Base-by-base conservation (phyloP, 2,113 vertebrate genomes). In the Platichthys stellatus region DNA sequence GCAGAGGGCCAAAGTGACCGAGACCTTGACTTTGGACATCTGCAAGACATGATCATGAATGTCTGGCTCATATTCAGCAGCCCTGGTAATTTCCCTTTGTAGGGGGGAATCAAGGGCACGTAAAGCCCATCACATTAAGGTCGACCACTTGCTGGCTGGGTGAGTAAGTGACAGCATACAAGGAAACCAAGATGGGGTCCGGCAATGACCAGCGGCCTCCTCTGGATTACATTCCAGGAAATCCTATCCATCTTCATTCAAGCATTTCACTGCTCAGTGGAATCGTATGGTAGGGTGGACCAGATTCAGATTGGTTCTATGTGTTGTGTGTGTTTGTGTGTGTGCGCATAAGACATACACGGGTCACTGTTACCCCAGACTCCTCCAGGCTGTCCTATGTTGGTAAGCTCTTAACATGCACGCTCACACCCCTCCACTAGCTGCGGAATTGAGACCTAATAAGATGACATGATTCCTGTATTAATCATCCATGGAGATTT, bases 191-290 rank as follows among this genome's bases (percentile, higher is more conserved):
- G 86, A 92, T 87, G 79, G 83, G 76, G 72, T 91, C 84, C 74
- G 65, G 86, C 88, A 89, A 90, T 89, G 87, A 89, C 86, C 88
- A 84, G 77, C 84, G 70, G 82, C 82, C 84, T 85, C 68, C 72
- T 76, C 53, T 17, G 82, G 86, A 94, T 91, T 92, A 74, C 81
- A 86, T 92, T 90, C 59, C 65, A 43, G 82, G 79, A 90, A 88
- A 91, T 90, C 78, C 85, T 85, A 92, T 93, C 90, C 78, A 87
- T 94, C 88, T 91, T 92, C 85, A 88, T 93, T 92, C 81, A 86
- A 85, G 79, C 84, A 86, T 90, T 79, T 85, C 86, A 77, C 58
- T 88, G 88, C 83, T 85, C 82, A 86, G 75, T 89, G 83, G 84
- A 89, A 91, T 84, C 65, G 76, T 82, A 76, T 69, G 80, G 83